A percentile compares a stretch with the other conserved stretches of the same genome.
Conservation (phyloP, 1,140 invertebrate species). For the Drosophila asahinai region DNA sequence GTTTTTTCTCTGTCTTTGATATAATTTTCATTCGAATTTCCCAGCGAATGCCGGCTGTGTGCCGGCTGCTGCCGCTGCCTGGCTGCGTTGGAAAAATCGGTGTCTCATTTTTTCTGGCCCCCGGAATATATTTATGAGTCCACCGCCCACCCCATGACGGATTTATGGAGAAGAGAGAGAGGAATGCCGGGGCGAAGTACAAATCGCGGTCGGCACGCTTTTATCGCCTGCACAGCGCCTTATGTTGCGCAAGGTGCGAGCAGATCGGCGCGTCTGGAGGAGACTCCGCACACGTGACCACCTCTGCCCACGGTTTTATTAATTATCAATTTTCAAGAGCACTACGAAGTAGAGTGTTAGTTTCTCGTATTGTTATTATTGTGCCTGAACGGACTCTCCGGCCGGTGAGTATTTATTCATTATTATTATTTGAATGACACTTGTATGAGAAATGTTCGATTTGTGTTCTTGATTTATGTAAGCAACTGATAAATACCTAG, state of each 20-base stretch:
- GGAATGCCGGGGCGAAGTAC: conserved; percentile 36
- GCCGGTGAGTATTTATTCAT: conserved; percentile 6
- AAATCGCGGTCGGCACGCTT: conserved; percentile 64
- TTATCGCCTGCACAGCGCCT: conserved; percentile 47
- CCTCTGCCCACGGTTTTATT: conserved; percentile 50
- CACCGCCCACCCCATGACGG: conserved; percentile 45
- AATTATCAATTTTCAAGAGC: conserved; percentile 77
- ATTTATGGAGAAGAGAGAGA: conserved; percentile 10
- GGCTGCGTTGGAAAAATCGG: conserved; percentile 8
- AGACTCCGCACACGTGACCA: conserved; percentile 69
- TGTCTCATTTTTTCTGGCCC: conserved; percentile 25
- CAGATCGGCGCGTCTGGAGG: conserved; percentile 45
- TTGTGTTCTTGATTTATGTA: conserved; percentile 12
- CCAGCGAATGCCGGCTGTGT: conserved; percentile 35
- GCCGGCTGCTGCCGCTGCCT: conserved; percentile 30
- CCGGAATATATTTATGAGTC: conserved; percentile 51
- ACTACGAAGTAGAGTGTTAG: conserved; percentile 23
- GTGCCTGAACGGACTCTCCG: not conserved
- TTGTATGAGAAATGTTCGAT: conserved; percentile 4
- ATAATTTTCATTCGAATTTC: conserved; percentile 45
- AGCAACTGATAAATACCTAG: conserved; percentile 1
- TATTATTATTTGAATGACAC: conserved; percentile 5
- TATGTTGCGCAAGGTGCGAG: conserved; percentile 59
- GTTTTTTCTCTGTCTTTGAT: conserved; percentile 40
- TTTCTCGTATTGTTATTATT: conserved; percentile 16